Base-by-base conservation (phyloP, 2,888 invertebrate species). In the Cordilura impudica region DNA sequence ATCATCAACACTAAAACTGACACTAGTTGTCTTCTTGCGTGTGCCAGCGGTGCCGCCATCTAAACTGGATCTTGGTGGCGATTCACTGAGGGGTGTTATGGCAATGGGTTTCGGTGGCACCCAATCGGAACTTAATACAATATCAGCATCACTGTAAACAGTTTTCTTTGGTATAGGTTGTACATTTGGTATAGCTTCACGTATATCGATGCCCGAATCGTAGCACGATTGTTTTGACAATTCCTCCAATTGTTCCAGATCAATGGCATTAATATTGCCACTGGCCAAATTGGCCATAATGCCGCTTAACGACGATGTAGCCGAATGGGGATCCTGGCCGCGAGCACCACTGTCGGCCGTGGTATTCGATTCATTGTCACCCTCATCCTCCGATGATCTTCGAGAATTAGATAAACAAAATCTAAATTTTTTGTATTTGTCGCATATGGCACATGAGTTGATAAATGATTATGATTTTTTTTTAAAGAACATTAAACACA, bases 181-280 rank as follows among this genome's bases (percentile, higher is more conserved):
- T 82, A 93, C 92, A 85, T 93, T 91, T 84, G 94, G 91, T 86
- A 94, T 85, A 56, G 94, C 93, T 87, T 96, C 96, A 85, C 95
- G 93, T 85, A 96, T 96, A 90, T 96, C 96, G 86, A 96, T 96
- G 84, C 96, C 96, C 10, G 96, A 96, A 91, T 96, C 96, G 90
- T 96, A 96, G 91, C 95, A 96, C 85, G 95, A 95, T 84, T 94
- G 93, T 90, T 96, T 96, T 85, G 94, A 94, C 87, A 95, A 92
- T 88, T 93, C 93, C 84, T 88, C 85, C 92, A 92, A 83, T 87
- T 91, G 82, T 89, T 89, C 85, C 86, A 88, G 88, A 65, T 89
- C 90, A 65, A 87, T 87, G 79, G 87, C 88, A 26, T 85, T 88
- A 31, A 86, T 83, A 53, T 75, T 63, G 19, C 84, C 84, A 61